phyloP scores from a whole-genome alignment of 2,888 invertebrate genomes.

The Mythimna albipuncta region DNA sequence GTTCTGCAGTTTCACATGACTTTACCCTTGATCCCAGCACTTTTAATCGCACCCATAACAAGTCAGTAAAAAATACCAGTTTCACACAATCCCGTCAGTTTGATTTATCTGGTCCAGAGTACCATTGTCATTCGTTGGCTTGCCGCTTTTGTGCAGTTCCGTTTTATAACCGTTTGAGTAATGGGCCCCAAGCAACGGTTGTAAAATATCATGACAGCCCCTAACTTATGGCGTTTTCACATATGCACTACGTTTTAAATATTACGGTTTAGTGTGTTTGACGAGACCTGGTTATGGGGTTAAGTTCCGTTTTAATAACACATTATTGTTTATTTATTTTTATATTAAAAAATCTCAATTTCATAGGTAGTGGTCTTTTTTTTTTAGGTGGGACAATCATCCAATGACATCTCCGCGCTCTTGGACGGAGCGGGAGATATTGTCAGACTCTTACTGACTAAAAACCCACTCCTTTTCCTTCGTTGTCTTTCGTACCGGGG shows the following conservation, averaged over 20 bases:
- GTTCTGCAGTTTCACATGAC: background rate
- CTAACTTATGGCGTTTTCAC: conserved; percentile 47
- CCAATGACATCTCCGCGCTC: too few species aligned
- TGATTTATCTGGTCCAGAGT: conserved; percentile 53
- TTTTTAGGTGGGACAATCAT: too few species aligned
- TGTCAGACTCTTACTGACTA: too few species aligned
- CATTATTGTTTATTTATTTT: too few species aligned
- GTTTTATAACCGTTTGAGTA: conserved; percentile 55
- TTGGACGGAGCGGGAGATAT: too few species aligned
- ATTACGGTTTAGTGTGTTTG: conserved; percentile 21
- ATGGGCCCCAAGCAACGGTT: conserved; percentile 37
- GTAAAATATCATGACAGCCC: conserved; percentile 55
- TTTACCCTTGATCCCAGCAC: background rate
- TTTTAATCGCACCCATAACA: conserved; percentile 13
- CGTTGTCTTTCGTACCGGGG: too few species aligned
- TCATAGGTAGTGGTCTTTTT: too few species aligned
- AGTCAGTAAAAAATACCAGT: conserved; percentile 30
- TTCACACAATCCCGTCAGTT: conserved; percentile 14
- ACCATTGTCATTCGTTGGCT: conserved; percentile 57
- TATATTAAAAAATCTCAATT: too few species aligned
- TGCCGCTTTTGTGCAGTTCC: conserved; percentile 39
- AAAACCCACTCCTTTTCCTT: too few species aligned
- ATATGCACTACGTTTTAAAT: conserved; percentile 52
- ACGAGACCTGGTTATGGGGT: background rate
- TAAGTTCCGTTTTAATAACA: background rate